These are phyloP conservation scores for Pachypeltis micranthus DNA, from an alignment of 1,140 invertebrate genomes.

Conservation along the genomic window DNA sequence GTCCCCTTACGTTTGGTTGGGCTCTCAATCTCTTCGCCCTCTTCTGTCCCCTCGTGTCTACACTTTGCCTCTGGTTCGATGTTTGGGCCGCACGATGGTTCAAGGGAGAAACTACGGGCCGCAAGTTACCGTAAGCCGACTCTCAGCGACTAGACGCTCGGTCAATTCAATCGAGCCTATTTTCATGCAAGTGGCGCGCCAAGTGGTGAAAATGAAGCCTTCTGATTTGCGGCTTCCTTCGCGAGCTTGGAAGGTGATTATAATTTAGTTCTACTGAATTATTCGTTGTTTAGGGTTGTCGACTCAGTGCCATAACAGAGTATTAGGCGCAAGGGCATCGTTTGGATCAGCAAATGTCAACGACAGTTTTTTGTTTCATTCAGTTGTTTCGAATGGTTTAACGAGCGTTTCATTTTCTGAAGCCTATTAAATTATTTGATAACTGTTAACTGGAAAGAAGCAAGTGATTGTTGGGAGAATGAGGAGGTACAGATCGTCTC, in stretches of 20 bases:
- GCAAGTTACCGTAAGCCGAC: conserved; percentile 49
- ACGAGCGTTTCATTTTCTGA: no score
- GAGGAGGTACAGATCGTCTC: no score
- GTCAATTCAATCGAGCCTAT: conserved; percentile 39
- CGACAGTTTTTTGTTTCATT: no score
- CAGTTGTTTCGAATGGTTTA: no score
- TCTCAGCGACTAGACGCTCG: conserved; percentile 42
- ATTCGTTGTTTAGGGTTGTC: no score
- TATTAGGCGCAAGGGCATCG: no score
- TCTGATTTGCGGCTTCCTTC: conserved; percentile 48
- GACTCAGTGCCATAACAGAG: no score
- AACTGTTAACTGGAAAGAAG: no score
- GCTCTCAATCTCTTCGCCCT: conserved; percentile 40
- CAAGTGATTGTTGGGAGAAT: no score
- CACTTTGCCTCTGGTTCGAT: conserved; percentile 50
- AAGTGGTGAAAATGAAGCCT: conserved; percentile 48
- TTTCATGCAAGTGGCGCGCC: conserved; percentile 49
- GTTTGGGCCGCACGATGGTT: conserved; percentile 52
- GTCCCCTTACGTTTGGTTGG: conserved; percentile 36
- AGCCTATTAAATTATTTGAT: no score
- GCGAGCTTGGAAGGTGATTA: conserved; percentile 54
- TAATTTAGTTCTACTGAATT: no score
- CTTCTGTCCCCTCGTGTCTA: conserved; percentile 47
- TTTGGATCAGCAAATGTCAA: no score
- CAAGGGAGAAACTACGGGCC: conserved; percentile 55